These are phyloP conservation scores for Myathropa florea DNA, from an alignment of 2,888 invertebrate genomes.

Conservation along the genomic window DNA sequence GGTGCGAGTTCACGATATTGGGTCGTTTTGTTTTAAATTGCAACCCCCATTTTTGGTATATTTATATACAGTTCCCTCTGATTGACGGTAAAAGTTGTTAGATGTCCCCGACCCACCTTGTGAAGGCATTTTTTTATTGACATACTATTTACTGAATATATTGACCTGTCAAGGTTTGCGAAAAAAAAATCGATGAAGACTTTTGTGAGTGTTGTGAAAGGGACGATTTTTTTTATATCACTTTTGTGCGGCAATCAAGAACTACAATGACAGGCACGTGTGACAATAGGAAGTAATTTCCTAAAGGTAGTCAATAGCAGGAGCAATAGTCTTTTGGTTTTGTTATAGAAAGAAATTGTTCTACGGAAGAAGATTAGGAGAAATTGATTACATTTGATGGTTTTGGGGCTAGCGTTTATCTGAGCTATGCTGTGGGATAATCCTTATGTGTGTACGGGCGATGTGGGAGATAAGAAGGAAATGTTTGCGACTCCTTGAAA, in stretches of 20 bases:
- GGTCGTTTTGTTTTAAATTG: neutral
- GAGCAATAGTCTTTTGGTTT: neutral
- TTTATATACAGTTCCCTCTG: neutral
- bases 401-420: neutral
- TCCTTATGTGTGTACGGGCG: neutral
- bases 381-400: neutral
- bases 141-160: neutral
- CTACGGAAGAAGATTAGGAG: neutral
- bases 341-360: neutral
- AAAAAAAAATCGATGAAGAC: neutral
- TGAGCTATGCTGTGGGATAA: neutral
- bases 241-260: neutral
- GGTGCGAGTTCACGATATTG: neutral
- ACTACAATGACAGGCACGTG: constrained; percentile 24
- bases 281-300: neutral
- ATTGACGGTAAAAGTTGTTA: neutral
- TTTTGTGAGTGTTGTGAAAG: neutral
- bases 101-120: neutral
- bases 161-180: neutral
- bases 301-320: neutral
- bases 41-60: neutral
- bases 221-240: neutral
- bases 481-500: neutral
- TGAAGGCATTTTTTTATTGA: neutral
- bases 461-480: neutral